Percentiles rank a stretch among this genome's conserved stretches.
phyloP scores from a whole-genome alignment of 2,113 vertebrate species.

The Chelonoidis abingdonii region DNA sequence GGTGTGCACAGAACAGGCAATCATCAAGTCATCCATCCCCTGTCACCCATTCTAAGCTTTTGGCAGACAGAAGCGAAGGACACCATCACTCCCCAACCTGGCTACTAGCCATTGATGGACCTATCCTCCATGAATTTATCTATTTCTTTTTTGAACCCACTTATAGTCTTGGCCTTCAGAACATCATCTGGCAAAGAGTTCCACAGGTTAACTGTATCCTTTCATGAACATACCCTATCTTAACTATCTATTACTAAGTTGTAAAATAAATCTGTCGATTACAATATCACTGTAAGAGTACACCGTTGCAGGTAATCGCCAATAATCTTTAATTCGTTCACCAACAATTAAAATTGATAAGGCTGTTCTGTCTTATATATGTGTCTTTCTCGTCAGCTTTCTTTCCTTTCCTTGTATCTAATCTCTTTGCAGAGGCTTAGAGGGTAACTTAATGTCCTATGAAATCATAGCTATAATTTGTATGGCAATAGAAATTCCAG shows the following conservation, averaged over 20 bases:
- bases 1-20: no score
- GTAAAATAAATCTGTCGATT: not conserved
- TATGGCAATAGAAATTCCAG: conserved; percentile 4
- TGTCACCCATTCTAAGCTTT: no score
- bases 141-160: no score
- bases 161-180: no score
- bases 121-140: no score
- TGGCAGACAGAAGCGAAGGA: no score
- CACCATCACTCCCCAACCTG: no score
- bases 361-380: not conserved
- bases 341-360: not conserved
- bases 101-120: no score
- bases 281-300: not conserved
- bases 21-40: no score
- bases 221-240: not conserved
- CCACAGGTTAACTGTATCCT: not conserved
- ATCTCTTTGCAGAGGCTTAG: not conserved
- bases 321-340: not conserved
- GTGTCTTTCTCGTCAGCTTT: not conserved
- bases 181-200: no score
- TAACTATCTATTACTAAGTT: not conserved
- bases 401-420: not conserved
- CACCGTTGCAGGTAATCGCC: not conserved
- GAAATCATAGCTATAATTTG: not conserved
- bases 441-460: not conserved